These are phyloP conservation scores for Auanema freiburgensis DNA, from an alignment of 2,888 invertebrate genomes.

Conservation along the genomic window DNA sequence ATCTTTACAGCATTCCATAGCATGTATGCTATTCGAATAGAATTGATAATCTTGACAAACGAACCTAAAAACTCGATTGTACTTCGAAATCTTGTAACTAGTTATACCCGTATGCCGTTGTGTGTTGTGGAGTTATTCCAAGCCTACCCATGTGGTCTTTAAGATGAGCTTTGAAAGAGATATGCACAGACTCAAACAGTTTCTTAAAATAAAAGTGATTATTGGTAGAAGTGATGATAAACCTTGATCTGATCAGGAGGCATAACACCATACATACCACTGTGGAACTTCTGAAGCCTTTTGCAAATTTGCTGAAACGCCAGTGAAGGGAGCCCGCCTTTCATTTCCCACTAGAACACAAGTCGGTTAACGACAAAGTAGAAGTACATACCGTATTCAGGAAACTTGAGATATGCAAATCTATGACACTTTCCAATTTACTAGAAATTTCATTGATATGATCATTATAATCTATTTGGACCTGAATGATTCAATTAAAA, in stretches of 20 bases:
- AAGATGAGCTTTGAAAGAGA: constrained; percentile 53
- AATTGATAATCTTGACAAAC: constrained; percentile 45
- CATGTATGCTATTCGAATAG: constrained; percentile 34
- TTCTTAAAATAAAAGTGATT: constrained; percentile 22
- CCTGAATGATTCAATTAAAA: constrained; percentile 22
- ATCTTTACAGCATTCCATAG: constrained; percentile 39
- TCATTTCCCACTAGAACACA: constrained; percentile 82
- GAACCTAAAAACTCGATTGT: constrained; percentile 29
- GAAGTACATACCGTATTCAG: constrained; percentile 69
- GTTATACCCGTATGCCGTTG: constrained; percentile 53
- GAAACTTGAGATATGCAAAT: constrained; percentile 80
- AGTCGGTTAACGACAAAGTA: constrained; percentile 4
- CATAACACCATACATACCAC: constrained; percentile 57
- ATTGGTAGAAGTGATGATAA: background rate
- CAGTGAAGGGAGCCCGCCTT: constrained; percentile 85
- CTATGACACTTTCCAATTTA: constrained; percentile 87
- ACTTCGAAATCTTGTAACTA: background rate
- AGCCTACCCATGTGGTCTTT: constrained; percentile 42
- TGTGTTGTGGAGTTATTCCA: constrained; percentile 59
- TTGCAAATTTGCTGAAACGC: constrained; percentile 69
- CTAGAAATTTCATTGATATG: constrained; percentile 89
- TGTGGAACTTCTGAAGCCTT: constrained; percentile 72
- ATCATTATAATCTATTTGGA: constrained; percentile 70
- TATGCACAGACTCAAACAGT: constrained; percentile 56
- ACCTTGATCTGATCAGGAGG: constrained; percentile 47